Evolutionary conservation across 2,888 invertebrate species (phyloP).

Genomic region (Camptogramma bilineatum): DNA sequence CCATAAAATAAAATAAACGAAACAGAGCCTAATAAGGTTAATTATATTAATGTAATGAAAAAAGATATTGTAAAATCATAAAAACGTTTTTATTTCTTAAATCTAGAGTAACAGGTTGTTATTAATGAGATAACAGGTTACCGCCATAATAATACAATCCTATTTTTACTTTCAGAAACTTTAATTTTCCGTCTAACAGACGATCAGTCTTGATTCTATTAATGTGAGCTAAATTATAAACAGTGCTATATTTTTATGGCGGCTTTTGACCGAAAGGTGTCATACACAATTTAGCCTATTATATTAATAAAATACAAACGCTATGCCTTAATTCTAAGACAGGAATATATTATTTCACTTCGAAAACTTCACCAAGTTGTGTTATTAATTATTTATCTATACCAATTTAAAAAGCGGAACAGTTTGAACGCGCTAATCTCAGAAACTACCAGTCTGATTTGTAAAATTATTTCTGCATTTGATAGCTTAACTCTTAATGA

Average conservation of each 20-base stretch:
- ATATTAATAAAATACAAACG: conserved; percentile 27
- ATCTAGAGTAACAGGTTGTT: conserved; percentile 54
- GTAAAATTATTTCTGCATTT: too few relatives aligned
- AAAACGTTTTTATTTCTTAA: conserved; percentile 57
- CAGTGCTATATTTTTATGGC: conserved; percentile 45
- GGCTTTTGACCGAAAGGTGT: conserved; percentile 41
- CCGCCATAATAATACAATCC: conserved; percentile 61
- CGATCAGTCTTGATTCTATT: conserved; percentile 29
- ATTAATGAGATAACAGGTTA: too few relatives aligned
- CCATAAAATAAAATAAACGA: neutral
- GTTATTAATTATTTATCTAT: too few relatives aligned
- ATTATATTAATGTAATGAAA: neutral
- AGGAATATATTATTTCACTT: conserved; percentile 20
- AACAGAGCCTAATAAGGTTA: too few relatives aligned
- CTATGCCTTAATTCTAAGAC: conserved; percentile 18
- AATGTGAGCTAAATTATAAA: conserved; percentile 25
- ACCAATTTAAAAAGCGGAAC: too few relatives aligned
- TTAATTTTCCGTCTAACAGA: conserved; percentile 22
- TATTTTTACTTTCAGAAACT: conserved; percentile 41
- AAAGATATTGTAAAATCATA: conserved; percentile 43
- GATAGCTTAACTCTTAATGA: too few relatives aligned
- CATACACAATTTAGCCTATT: conserved; percentile 44
- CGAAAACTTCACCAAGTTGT: neutral
- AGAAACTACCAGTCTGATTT: too few relatives aligned
- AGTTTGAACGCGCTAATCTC: too few relatives aligned